A percentile compares a stretch with the other conserved stretches of the same genome.
phyloP scores from a whole-genome alignment of 2,113 vertebrate species.

The Cavia aperea region DNA sequence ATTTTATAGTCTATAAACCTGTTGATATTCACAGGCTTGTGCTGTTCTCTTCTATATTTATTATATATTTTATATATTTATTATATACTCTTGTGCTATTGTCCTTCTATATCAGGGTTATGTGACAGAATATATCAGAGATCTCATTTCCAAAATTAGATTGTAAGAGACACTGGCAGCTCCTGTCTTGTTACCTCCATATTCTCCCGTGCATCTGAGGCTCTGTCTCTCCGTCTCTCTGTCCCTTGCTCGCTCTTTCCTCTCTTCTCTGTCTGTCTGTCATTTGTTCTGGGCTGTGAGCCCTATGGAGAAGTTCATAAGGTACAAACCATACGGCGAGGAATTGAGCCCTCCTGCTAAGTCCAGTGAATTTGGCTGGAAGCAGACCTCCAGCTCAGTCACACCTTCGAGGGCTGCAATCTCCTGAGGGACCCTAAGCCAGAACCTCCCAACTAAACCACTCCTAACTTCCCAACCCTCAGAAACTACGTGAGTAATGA shows the following conservation, averaged over 20 bases:
- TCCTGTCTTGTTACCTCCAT: neutral
- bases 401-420: neutral
- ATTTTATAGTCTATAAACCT: neutral
- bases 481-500: conserved; percentile 21
- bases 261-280: neutral
- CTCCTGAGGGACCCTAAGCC: neutral
- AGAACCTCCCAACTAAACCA: neutral
- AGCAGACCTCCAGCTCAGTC: conserved; percentile 22
- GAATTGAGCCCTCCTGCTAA: neutral
- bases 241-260: rapidly evolving
- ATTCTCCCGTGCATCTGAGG: neutral
- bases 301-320: neutral
- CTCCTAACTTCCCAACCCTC: neutral
- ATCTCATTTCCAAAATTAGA: neutral
- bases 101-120: neutral
- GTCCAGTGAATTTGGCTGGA: neutral
- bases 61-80: neutral
- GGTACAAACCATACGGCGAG: neutral
- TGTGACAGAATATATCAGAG: neutral
- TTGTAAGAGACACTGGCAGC: neutral
- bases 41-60: neutral
- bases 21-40: neutral
- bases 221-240: neutral
- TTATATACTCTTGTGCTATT: neutral
- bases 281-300: neutral